These are phyloP conservation scores for Uloborus diversus DNA, from an alignment of 1,140 invertebrate species.

Conservation along the genomic window DNA sequence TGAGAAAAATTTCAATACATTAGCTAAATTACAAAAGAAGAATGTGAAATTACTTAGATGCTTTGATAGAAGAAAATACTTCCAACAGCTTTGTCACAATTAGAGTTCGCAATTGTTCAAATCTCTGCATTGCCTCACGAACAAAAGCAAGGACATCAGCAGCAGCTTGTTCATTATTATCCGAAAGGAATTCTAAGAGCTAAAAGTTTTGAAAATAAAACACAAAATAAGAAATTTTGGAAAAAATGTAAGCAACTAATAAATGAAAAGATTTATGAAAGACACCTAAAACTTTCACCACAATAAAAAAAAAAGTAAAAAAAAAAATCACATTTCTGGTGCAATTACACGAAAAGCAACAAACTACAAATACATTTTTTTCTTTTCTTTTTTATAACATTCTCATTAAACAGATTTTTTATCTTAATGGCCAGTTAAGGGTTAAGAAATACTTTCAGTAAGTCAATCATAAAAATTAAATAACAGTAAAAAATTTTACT, in stretches of 20 bases:
- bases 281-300: too few relatives aligned
- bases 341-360: too few relatives aligned
- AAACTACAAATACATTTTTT: too few relatives aligned
- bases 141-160: conserved; percentile 95
- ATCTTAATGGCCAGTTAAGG: too few relatives aligned
- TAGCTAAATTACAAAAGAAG: too few relatives aligned
- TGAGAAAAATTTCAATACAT: too few relatives aligned
- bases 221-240: background rate
- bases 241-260: background rate
- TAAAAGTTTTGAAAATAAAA: conserved; percentile 58
- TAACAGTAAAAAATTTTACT: too few relatives aligned
- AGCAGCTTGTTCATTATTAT: conserved; percentile 92
- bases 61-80: conserved; percentile 61
- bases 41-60: conserved; percentile 71
- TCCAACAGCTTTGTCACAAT: conserved; percentile 69
- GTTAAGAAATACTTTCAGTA: too few relatives aligned
- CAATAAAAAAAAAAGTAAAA: background rate
- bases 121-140: conserved; percentile 92
- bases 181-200: conserved; percentile 94
- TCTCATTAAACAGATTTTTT: too few relatives aligned
- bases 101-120: conserved; percentile 79
- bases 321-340: background rate
- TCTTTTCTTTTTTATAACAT: too few relatives aligned
- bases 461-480: too few relatives aligned
- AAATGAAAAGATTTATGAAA: too few relatives aligned